Conservation (phyloP, 2,113 vertebrate species). For the Polypterus bichir region DNA sequence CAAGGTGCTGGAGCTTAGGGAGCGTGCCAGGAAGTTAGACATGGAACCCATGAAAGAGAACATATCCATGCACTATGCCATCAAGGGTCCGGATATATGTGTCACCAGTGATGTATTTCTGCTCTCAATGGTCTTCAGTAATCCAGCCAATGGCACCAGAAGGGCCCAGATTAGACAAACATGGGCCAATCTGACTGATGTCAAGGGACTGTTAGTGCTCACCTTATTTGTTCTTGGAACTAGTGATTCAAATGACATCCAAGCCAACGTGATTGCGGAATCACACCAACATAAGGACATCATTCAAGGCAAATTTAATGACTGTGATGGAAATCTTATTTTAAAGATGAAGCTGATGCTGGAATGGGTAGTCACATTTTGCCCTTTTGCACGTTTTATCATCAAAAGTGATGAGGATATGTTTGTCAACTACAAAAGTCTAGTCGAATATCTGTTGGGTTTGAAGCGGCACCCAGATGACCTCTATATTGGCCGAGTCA, state of each 20-base stretch:
- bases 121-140: slow-evolving; percentile 61
- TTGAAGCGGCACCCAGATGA: slow-evolving; percentile 60
- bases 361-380: slow-evolving; percentile 70
- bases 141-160: slow-evolving; percentile 50
- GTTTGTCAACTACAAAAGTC: slow-evolving; percentile 58
- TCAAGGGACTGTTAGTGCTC: slow-evolving; percentile 38
- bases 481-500: slow-evolving; percentile 63
- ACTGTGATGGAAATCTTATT: slow-evolving; percentile 40
- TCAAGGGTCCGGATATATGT: slow-evolving; percentile 45
- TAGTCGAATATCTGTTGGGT: slow-evolving; percentile 59
- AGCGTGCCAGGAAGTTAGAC: slow-evolving; percentile 64
- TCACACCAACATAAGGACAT: slow-evolving; percentile 53
- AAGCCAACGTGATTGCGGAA: slow-evolving; percentile 47
- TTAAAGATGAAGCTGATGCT: slow-evolving; percentile 50
- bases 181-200: slow-evolving; percentile 61
- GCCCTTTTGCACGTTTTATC: slow-evolving; percentile 63
- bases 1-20: slow-evolving; percentile 54
- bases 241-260: slow-evolving; percentile 32
- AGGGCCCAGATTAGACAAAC: slow-evolving; percentile 58
- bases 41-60: slow-evolving; percentile 43
- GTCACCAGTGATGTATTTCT: slow-evolving; percentile 55
- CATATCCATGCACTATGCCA: slow-evolving; percentile 41
- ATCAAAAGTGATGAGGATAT: slow-evolving; percentile 58
- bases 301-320: slow-evolving; percentile 55
- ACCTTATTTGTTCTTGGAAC: slow-evolving; percentile 65